These are phyloP conservation scores for Ephydatia muelleri DNA, from an alignment of 37 sponge, comb jelly and placozoan species.

Conservation along the genomic window DNA sequence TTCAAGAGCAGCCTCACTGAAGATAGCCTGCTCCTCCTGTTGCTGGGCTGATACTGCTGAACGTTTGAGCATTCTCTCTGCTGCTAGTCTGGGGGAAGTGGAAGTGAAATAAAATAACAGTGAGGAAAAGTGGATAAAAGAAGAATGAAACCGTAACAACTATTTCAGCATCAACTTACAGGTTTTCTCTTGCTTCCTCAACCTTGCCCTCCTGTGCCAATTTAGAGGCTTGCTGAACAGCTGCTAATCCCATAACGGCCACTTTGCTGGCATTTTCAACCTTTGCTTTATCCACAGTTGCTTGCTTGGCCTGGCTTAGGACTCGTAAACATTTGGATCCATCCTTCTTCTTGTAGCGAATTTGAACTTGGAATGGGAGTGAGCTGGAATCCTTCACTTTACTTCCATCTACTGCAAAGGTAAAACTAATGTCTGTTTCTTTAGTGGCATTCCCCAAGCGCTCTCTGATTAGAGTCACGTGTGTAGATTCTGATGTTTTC, in stretches of 20 bases:
- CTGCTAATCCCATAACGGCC: conserved; percentile 81
- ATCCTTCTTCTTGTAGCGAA: conserved; percentile 79
- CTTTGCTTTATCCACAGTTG: conserved; percentile 49
- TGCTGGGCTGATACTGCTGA: conserved; percentile 74
- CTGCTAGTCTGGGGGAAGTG: conserved; percentile 50
- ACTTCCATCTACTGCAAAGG: conserved; percentile 52
- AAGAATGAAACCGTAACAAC: not conserved
- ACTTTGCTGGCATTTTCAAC: conserved; percentile 78
- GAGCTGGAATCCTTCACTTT: conserved; percentile 38
- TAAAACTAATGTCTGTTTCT: conserved; percentile 74
- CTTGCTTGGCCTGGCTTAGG: conserved; percentile 58
- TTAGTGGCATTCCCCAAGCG: conserved; percentile 82
- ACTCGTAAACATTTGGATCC: conserved; percentile 85
- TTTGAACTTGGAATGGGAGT: conserved; percentile 89
- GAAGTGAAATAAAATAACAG: not conserved
- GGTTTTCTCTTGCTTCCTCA: conserved; percentile 73
- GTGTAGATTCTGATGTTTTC: conserved; percentile 25
- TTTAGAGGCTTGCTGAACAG: conserved; percentile 78
- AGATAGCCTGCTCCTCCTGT: conserved; percentile 87
- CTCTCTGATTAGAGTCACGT: conserved; percentile 43
- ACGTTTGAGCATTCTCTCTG: conserved; percentile 63
- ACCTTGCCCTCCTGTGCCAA: conserved; percentile 74
- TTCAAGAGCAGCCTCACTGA: conserved; percentile 38
- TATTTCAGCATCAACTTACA: conserved; percentile 50
- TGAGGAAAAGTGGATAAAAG: too few relatives aligned